Conservation (phyloP, 2,888 invertebrate species). For the Dusona sp. region DNA sequence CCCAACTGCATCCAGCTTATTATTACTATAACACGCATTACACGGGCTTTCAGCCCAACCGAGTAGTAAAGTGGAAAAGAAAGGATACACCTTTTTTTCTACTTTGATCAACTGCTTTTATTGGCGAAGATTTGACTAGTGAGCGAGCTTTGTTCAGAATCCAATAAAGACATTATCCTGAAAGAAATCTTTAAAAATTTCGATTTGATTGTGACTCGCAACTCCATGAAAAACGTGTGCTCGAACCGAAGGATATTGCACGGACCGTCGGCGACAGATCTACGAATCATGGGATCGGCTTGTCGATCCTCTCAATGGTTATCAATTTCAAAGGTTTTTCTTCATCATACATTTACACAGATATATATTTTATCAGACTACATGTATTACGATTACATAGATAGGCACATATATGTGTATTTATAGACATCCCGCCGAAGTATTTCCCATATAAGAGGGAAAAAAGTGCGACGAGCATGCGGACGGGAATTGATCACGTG, state of each 20-base stretch:
- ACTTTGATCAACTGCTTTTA: slow-evolving; percentile 6
- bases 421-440: not conserved
- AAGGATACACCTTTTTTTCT: not conserved
- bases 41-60: not conserved
- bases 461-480: slow-evolving; percentile 12
- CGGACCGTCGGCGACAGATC: slow-evolving; percentile 22
- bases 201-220: slow-evolving; percentile 25
- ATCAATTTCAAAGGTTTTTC: slow-evolving; percentile 47
- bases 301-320: slow-evolving; percentile 40
- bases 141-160: slow-evolving; percentile 3
- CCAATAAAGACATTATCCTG: slow-evolving; percentile 34
- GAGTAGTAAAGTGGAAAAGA: not conserved
- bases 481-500: slow-evolving; percentile 54
- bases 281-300: slow-evolving; percentile 36
- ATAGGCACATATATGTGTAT: not conserved
- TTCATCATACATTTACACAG: slow-evolving; percentile 9
- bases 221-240: slow-evolving; percentile 25
- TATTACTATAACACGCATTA: not conserved
- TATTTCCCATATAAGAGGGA: not conserved
- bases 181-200: not conserved
- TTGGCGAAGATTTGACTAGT: not conserved
- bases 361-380: not conserved
- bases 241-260: not conserved
- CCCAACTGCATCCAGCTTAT: not conserved
- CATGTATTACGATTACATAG: not conserved